Evolutionary conservation across 2,888 invertebrate species (phyloP).

Genomic region (Apamea crenata): DNA sequence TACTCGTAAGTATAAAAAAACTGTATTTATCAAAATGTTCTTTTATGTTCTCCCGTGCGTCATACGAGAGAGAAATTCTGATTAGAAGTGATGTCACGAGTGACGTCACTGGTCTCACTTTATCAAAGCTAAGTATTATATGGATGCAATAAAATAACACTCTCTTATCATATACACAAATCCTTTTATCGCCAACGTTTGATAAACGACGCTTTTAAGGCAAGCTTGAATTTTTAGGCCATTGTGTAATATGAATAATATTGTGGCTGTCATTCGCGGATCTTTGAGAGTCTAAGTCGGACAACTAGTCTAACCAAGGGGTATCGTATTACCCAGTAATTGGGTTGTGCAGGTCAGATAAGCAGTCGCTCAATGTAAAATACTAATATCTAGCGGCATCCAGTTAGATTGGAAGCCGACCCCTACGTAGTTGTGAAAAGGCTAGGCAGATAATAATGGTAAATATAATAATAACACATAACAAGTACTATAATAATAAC

Average conservation of each 20-base stretch:
- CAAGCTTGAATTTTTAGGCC: background rate
- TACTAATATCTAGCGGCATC: background rate
- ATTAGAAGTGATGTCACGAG: conserved; percentile 54
- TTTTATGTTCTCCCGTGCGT: conserved; percentile 48
- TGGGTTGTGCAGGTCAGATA: background rate
- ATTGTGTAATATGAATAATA: background rate
- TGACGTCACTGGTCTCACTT: conserved; percentile 46
- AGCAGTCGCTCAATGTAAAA: background rate
- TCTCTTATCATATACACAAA: conserved; percentile 46
- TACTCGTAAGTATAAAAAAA: background rate
- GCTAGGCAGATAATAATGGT: too few species aligned
- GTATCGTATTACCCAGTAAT: background rate
- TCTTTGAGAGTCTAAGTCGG: background rate
- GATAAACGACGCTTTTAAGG: conserved; percentile 42
- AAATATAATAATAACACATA: too few species aligned
- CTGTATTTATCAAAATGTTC: conserved; percentile 4
- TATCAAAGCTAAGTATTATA: conserved; percentile 53
- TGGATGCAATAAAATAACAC: conserved; percentile 51
- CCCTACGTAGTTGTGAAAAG: too few species aligned
- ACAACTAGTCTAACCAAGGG: background rate
- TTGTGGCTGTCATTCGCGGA: background rate
- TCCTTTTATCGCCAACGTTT: conserved; percentile 50
- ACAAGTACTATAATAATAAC: too few species aligned
- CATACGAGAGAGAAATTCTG: conserved; percentile 41
- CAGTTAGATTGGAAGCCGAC: too few species aligned